Evolutionary conservation across 2,797 vertebrate genomes (phyloP).

Genomic region (Urosaurus nigricauda): DNA sequence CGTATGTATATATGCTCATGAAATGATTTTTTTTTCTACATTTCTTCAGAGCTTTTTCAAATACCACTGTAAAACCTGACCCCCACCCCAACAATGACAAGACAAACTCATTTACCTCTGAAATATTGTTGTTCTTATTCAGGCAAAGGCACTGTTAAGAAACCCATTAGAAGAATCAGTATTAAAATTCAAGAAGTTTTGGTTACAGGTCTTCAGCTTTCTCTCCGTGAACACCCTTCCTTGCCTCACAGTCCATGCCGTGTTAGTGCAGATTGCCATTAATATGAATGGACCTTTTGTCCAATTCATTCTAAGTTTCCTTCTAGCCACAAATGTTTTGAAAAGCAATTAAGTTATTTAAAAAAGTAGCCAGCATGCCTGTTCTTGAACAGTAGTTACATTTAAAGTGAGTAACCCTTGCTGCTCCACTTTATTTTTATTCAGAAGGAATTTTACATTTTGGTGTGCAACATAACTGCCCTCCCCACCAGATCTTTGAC

Average conservation of each 20-base stretch:
- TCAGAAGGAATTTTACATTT: slow-evolving; percentile 59
- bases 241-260: not conserved
- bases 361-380: slow-evolving; percentile 71
- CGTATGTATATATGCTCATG: not conserved
- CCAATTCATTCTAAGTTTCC: slow-evolving; percentile 64
- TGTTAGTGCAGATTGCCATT: slow-evolving; percentile 50
- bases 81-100: not conserved
- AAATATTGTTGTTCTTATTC: not conserved
- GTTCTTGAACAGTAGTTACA: slow-evolving; percentile 67
- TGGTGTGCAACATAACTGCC: slow-evolving; percentile 40
- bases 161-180: not conserved
- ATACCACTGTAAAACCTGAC: not conserved
- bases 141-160: not conserved
- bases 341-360: slow-evolving; percentile 75
- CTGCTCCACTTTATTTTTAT: slow-evolving; percentile 54
- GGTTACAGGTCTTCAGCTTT: not conserved
- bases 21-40: not conserved
- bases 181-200: not conserved
- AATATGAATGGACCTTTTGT: slow-evolving; percentile 73
- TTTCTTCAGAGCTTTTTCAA: slow-evolving; percentile 14
- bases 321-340: slow-evolving; percentile 74
- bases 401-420: slow-evolving; percentile 60
- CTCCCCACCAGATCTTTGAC: slow-evolving; percentile 40
- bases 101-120: not conserved
- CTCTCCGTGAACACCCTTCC: not conserved